A percentile compares a stretch with the other conserved stretches of the same genome.
Conservation (phyloP, 2,797 vertebrate species). For the Gallirallus australis region DNA sequence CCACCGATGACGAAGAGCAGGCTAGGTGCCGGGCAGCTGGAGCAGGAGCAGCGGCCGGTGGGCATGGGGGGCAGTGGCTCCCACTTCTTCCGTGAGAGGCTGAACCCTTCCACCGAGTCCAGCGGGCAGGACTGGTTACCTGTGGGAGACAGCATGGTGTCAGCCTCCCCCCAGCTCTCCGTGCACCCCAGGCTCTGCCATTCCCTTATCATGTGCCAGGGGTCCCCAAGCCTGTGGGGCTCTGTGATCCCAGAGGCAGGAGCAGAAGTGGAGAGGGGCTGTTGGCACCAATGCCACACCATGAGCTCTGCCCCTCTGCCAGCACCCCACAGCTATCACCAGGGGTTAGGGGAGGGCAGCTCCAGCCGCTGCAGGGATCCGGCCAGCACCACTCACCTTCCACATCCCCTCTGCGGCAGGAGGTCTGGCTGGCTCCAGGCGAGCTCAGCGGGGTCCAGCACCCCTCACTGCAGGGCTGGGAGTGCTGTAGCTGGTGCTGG, state of each 20-base stretch:
- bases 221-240: neutral
- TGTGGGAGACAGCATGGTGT: constrained; percentile 45
- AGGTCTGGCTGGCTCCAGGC: accelerated
- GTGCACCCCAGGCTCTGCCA: neutral
- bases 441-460: neutral
- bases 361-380: neutral
- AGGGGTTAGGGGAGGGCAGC: neutral
- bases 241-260: neutral
- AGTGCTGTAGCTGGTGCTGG: neutral
- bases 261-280: neutral
- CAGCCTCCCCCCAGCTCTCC: accelerated
- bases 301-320: neutral
- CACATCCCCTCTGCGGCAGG: neutral
- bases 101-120: constrained; percentile 91
- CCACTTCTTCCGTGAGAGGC: constrained; percentile 90
- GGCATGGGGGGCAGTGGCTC: constrained; percentile 89
- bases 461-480: neutral
- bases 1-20: constrained; percentile 92
- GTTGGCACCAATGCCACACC: neutral
- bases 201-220: neutral
- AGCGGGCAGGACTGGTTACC: constrained; percentile 94
- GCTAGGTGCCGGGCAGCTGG: constrained; percentile 82
- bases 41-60: constrained; percentile 92
- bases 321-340: neutral
- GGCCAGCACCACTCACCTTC: neutral